phyloP scores from a whole-genome alignment of 2,797 vertebrate genomes.

The Muraenolepis orangiensis region DNA sequence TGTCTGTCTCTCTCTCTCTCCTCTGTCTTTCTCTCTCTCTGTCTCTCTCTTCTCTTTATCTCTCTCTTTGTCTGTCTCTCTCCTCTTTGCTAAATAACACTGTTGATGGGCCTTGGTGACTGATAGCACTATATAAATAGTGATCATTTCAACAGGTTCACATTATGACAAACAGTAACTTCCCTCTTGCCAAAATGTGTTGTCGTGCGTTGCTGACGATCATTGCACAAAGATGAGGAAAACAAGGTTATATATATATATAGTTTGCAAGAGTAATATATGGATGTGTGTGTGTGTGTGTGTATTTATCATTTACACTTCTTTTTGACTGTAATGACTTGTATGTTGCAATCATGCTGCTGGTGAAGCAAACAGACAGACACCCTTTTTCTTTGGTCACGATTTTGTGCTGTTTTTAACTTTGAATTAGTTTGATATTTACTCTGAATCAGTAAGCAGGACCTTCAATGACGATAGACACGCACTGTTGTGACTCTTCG shows the following conservation, averaged over 20 bases:
- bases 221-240: slow-evolving; percentile 59
- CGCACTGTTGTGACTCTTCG: no score
- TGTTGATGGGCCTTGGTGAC: slow-evolving; percentile 45
- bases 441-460: neutral
- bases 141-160: slow-evolving; percentile 23
- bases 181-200: slow-evolving; percentile 51
- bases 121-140: slow-evolving; percentile 43
- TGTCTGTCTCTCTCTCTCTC: slow-evolving; percentile 21
- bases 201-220: slow-evolving; percentile 52
- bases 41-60: no score
- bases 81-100: slow-evolving; percentile 62
- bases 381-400: slow-evolving; percentile 38
- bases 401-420: slow-evolving; percentile 46
- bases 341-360: slow-evolving; percentile 56
- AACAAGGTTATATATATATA: slow-evolving; percentile 58
- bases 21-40: no score
- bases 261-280: slow-evolving; percentile 69
- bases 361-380: slow-evolving; percentile 56
- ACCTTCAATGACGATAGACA: neutral
- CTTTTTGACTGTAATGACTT: slow-evolving; percentile 47
- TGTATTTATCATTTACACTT: slow-evolving; percentile 59
- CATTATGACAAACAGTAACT: slow-evolving; percentile 24
- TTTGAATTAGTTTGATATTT: slow-evolving; percentile 21
- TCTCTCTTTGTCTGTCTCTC: slow-evolving; percentile 11
- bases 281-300: slow-evolving; percentile 66